phyloP scores from a whole-genome alignment of 2,797 vertebrate genomes.

The Gadopsis marmoratus region DNA sequence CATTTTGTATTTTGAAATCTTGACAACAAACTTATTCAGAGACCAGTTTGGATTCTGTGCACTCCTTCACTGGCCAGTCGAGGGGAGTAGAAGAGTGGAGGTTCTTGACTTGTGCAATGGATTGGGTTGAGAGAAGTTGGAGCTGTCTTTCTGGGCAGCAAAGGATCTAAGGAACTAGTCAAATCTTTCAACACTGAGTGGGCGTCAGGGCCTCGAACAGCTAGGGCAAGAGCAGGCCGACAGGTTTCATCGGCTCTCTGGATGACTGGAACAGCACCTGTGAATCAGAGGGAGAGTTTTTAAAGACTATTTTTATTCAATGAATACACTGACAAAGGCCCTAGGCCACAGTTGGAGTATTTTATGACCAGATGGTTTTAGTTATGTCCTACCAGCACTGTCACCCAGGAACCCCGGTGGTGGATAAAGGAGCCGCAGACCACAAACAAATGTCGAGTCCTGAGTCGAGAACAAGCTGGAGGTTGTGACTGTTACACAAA shows the following conservation, averaged over 20 bases:
- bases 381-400: conserved; percentile 71
- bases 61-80: conserved; percentile 10
- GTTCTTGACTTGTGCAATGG: conserved; percentile 43
- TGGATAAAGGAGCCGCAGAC: conserved; percentile 82
- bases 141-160: conserved; percentile 50
- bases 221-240: conserved; percentile 70
- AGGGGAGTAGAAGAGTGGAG: conserved; percentile 57
- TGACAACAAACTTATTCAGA: conserved; percentile 45
- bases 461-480: conserved; percentile 76
- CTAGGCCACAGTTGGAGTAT: background rate
- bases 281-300: conserved; percentile 43
- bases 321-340: background rate
- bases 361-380: conserved; percentile 27
- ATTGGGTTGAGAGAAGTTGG: conserved; percentile 42
- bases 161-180: conserved; percentile 57
- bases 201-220: conserved; percentile 77
- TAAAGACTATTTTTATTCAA: conserved; percentile 4
- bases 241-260: conserved; percentile 15
- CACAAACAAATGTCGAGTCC: conserved; percentile 83
- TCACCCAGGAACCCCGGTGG: conserved; percentile 60
- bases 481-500: conserved; percentile 72
- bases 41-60: conserved; percentile 13
- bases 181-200: conserved; percentile 66
- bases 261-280: conserved; percentile 63
- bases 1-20: background rate